A percentile compares a stretch with the other conserved stretches of the same genome.
These are phyloP conservation scores for Anagrus nilaparvatae DNA, from an alignment of 1,140 invertebrate genomes.

Conservation along the genomic window DNA sequence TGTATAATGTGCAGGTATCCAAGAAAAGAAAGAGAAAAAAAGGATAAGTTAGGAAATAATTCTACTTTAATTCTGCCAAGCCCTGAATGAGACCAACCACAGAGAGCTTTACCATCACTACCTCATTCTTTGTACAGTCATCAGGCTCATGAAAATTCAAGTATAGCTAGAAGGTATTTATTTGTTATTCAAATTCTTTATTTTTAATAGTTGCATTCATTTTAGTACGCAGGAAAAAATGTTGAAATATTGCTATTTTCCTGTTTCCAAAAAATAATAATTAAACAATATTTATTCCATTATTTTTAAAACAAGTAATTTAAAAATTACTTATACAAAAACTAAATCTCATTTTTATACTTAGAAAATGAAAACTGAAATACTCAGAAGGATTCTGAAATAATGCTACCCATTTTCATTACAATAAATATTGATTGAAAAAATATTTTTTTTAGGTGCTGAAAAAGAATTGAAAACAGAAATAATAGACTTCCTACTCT, in stretches of 20 bases:
- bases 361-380: background rate
- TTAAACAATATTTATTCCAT: too few species aligned
- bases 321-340: too few species aligned
- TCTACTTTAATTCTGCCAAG: conserved; percentile 36
- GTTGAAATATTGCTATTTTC: background rate
- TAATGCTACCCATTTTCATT: too few species aligned
- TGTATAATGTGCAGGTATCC: conserved; percentile 76
- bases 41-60: conserved; percentile 33
- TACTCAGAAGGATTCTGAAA: too few species aligned
- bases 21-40: conserved; percentile 31
- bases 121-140: conserved; percentile 36
- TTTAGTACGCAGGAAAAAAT: too few species aligned
- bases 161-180: conserved; percentile 31
- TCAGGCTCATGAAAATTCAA: conserved; percentile 34
- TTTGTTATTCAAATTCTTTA: background rate
- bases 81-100: conserved; percentile 32
- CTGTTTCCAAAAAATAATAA: too few species aligned
- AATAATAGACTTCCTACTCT: conserved; percentile 34
- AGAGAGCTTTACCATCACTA: conserved; percentile 32
- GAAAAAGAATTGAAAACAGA: conserved; percentile 33
- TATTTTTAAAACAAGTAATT: too few species aligned
- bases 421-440: too few species aligned
- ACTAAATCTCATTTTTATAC: too few species aligned
- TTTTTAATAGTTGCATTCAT: background rate
- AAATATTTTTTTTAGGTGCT: conserved; percentile 27